Conservation (phyloP, 2,797 vertebrate genomes). For the Gallinago nigripennis region DNA sequence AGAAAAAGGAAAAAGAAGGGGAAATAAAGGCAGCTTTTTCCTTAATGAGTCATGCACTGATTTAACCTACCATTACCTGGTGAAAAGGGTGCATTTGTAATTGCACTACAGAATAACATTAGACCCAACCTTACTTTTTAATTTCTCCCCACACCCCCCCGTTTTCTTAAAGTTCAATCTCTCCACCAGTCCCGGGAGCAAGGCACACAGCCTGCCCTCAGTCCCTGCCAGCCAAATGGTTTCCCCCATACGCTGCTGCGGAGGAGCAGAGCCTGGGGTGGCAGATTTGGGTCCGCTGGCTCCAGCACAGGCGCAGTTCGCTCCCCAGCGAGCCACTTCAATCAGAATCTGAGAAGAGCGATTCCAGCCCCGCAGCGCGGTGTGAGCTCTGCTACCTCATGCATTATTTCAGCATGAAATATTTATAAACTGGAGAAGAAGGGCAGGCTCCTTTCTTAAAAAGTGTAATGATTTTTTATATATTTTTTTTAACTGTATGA, state of each 20-base stretch:
- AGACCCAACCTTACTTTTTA: background rate
- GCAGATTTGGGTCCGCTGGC: background rate
- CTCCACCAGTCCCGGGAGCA: background rate
- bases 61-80: background rate
- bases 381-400: constrained; percentile 11
- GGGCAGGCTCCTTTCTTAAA: constrained; percentile 27
- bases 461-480: constrained; percentile 39
- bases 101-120: background rate
- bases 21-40: background rate
- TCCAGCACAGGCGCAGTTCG: background rate
- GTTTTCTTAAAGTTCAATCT: background rate
- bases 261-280: background rate
- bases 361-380: background rate
- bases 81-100: background rate
- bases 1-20: background rate
- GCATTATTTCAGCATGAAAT: constrained; percentile 52
- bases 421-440: constrained; percentile 50
- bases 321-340: background rate
- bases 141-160: no score
- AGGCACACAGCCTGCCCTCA: background rate
- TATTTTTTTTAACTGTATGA: constrained; percentile 26
- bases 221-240: background rate
- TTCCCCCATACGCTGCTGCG: background rate
- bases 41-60: background rate
- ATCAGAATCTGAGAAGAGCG: background rate